A percentile compares a stretch with the other conserved stretches of the same genome.
Evolutionary conservation across 2,888 invertebrate genomes (phyloP).

Genomic region (Nebria salina): DNA sequence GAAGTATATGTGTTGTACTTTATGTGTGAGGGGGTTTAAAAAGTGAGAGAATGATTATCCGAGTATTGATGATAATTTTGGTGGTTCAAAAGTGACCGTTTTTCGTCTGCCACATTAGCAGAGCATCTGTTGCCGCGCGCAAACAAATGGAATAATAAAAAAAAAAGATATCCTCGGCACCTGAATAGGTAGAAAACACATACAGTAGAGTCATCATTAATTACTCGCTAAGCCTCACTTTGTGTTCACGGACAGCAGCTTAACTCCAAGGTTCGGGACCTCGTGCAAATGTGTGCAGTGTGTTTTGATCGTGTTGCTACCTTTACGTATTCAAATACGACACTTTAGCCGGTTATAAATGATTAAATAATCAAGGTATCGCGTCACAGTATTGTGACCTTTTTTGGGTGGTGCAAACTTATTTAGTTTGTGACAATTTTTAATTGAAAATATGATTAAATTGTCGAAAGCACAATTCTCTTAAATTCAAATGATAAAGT

Average conservation of each 20-base stretch:
- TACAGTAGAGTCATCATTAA: constrained; percentile 32
- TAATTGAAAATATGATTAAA: too few relatives aligned
- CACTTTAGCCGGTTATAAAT: constrained; percentile 13
- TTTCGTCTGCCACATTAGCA: constrained; percentile 31
- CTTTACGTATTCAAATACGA: constrained; percentile 17
- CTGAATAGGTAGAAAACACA: constrained; percentile 31
- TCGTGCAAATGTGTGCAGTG: background rate
- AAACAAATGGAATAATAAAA: background rate
- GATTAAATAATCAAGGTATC: constrained; percentile 10
- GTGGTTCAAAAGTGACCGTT: constrained; percentile 24
- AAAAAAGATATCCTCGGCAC: constrained; percentile 6
- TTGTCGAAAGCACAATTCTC: too few relatives aligned
- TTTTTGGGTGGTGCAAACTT: background rate
- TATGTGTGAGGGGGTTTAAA: too few relatives aligned
- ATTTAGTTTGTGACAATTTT: background rate
- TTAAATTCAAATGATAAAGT: background rate
- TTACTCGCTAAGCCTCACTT: constrained; percentile 41
- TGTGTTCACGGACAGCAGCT: constrained; percentile 38
- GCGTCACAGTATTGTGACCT: background rate
- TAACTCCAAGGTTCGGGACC: constrained; percentile 1
- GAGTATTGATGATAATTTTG: background rate
- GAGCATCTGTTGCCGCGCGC: constrained; percentile 19
- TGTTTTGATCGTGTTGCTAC: constrained; percentile 19
- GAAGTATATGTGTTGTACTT: too few relatives aligned
- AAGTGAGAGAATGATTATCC: background rate